These are phyloP conservation scores for Alauda arvensis DNA, from an alignment of 2,797 vertebrate genomes.

Conservation along the genomic window DNA sequence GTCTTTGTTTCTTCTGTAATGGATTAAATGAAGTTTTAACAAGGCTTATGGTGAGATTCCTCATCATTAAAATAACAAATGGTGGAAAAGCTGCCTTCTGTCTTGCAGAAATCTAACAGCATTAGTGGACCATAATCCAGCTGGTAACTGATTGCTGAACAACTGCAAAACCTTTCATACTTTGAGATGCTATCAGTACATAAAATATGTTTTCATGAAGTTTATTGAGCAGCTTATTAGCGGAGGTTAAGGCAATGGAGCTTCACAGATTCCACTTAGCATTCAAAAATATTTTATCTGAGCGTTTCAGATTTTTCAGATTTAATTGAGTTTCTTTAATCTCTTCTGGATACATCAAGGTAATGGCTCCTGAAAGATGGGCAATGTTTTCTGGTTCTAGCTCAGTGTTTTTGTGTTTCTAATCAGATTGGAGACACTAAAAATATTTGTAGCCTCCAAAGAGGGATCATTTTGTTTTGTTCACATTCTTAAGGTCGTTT, in stretches of 20 bases:
- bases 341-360: background rate
- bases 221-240: constrained; percentile 60
- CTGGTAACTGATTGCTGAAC: constrained; percentile 63
- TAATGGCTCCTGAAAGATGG: background rate
- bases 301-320: constrained; percentile 13
- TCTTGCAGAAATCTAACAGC: constrained; percentile 68
- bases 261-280: constrained; percentile 38
- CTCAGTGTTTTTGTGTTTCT: background rate
- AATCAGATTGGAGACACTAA: background rate
- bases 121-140: constrained; percentile 69
- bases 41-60: constrained; percentile 69
- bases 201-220: constrained; percentile 42
- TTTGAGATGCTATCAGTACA: constrained; percentile 32
- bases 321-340: constrained; percentile 25
- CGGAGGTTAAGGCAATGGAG: constrained; percentile 11
- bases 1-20: constrained; percentile 68
- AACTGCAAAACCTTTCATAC: constrained; percentile 50
- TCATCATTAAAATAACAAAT: constrained; percentile 76
- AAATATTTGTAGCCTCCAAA: background rate
- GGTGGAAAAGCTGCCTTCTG: constrained; percentile 69
- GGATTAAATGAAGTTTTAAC: constrained; percentile 74
- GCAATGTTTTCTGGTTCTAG: background rate
- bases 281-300: constrained; percentile 25
- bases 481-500: background rate
- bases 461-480: background rate